Conservation (phyloP, 2,113 vertebrate genomes). For the Gymnobelideus leadbeateri region DNA sequence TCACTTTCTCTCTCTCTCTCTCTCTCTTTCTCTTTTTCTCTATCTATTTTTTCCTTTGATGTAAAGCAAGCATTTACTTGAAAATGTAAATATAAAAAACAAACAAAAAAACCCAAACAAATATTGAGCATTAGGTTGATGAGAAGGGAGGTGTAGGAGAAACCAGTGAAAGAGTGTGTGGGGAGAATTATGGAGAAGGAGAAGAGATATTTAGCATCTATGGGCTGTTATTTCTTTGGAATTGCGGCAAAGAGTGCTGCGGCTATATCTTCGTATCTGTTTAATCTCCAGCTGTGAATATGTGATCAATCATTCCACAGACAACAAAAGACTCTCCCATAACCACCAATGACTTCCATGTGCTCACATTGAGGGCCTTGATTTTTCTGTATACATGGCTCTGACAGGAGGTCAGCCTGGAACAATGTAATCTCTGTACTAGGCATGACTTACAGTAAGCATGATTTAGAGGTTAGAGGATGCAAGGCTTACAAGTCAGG, state of each 20-base stretch:
- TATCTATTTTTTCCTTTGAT: background rate
- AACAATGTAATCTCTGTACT: accelerated
- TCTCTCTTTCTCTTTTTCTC: background rate
- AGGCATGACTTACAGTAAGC: background rate
- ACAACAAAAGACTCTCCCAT: conserved; percentile 48
- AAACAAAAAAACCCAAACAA: conserved; percentile 10
- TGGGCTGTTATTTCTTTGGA: conserved; percentile 32
- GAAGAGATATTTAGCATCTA: background rate
- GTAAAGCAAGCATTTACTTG: conserved; percentile 22
- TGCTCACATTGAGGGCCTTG: conserved; percentile 36
- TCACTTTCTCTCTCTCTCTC: background rate
- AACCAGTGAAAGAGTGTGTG: conserved; percentile 36
- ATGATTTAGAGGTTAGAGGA: background rate
- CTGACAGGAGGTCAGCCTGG: background rate
- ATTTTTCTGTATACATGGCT: conserved; percentile 50
- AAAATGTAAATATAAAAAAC: conserved; percentile 55
- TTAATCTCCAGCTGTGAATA: conserved; percentile 64
- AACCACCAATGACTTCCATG: conserved; percentile 61
- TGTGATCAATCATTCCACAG: conserved; percentile 56
- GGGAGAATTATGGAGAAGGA: background rate
- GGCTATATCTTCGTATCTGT: conserved; percentile 45
- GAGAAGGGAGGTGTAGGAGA: conserved; percentile 19
- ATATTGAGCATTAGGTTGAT: background rate
- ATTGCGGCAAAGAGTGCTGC: conserved; percentile 46
- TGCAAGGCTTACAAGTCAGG: background rate